Percentiles rank a stretch among this genome's conserved stretches.
These are phyloP conservation scores for Malacosoma neustria DNA, from an alignment of 2,888 invertebrate species.

Conservation along the genomic window DNA sequence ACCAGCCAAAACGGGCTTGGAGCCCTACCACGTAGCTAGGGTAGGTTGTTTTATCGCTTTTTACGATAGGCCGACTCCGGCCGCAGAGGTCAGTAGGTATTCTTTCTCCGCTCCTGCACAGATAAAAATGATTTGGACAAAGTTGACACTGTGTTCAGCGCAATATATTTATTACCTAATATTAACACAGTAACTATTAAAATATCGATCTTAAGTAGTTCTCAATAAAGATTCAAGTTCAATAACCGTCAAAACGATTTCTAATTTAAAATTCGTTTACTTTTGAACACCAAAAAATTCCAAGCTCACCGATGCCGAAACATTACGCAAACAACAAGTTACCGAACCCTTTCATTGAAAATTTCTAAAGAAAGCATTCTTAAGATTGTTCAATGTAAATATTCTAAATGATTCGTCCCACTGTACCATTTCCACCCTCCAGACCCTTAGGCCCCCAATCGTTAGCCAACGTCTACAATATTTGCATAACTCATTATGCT, in stretches of 20 bases:
- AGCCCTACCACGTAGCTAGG: too few species aligned
- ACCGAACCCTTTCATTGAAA: constrained; percentile 24
- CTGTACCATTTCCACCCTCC: constrained; percentile 28
- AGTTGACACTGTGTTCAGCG: too few species aligned
- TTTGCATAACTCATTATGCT: constrained; percentile 70
- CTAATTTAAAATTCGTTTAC: neutral
- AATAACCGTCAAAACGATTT: neutral
- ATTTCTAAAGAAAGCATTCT: constrained; percentile 30
- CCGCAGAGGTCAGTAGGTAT: too few species aligned
- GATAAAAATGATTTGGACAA: too few species aligned
- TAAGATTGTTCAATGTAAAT: constrained; percentile 30
- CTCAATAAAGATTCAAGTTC: neutral
- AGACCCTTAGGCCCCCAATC: constrained; percentile 24
- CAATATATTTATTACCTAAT: too few species aligned
- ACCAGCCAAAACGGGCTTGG: too few species aligned
- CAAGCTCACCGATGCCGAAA: constrained; percentile 11
- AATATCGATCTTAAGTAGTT: too few species aligned
- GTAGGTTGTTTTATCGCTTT: too few species aligned
- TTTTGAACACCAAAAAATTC: constrained; percentile 1
- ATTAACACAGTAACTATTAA: too few species aligned
- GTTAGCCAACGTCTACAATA: constrained; percentile 58
- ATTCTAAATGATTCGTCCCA: constrained; percentile 36
- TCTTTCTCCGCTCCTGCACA: too few species aligned
- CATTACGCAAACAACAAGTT: constrained; percentile 21
- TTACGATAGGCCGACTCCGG: too few species aligned